Evolutionary conservation across 2,797 vertebrate species (phyloP), one percentile per base, ranked within the genome.

Genomic region (Epinephelus coioides): DNA sequence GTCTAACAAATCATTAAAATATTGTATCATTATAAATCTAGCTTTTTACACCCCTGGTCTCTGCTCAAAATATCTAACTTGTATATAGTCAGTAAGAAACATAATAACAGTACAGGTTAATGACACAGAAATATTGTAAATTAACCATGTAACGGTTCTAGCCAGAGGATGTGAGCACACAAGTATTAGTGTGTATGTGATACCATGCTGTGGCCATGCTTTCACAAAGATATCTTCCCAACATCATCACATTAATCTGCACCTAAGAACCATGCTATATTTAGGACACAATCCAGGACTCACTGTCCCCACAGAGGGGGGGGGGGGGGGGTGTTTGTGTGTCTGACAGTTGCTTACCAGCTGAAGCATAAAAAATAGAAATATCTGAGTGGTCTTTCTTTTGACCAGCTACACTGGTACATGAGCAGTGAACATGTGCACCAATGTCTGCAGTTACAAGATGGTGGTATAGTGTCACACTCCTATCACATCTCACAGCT

Each of bases 221-320:
- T 73, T 63, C 67, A 83, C 73, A 82, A 60, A 72, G 44, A 79
- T 60, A 76, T 83, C 78, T 74, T 69, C 67, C 84, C 68, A 75
- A 74, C 78, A 82, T 69, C 61, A 81, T 69, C 61, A 81, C 83
- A 88, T 90, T 90, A 83, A 92, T 88, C 83, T 88, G 83, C 55
- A 86, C 78, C 81, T 57, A 81, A 90, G 78, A 91, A 76, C 63
- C 44, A 23, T 1, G 64, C 83, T 92, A 93, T 87, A 89, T 90
- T 90, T 93, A 94, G 86, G 75, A 30, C 56, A 56, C 74, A 83
- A 91, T 88, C 86, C 80, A 86, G 69, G 85, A 59, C 83, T 88
- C 67, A 73, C 63, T 67, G 83, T 82, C 89, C 84, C 73, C 9
- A 43, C 68, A 38, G 62, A 0, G 3, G 25, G 25, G 3, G 25